These are phyloP conservation scores for Sesia apiformis DNA, from an alignment of 2,888 invertebrate species.

Conservation along the genomic window DNA sequence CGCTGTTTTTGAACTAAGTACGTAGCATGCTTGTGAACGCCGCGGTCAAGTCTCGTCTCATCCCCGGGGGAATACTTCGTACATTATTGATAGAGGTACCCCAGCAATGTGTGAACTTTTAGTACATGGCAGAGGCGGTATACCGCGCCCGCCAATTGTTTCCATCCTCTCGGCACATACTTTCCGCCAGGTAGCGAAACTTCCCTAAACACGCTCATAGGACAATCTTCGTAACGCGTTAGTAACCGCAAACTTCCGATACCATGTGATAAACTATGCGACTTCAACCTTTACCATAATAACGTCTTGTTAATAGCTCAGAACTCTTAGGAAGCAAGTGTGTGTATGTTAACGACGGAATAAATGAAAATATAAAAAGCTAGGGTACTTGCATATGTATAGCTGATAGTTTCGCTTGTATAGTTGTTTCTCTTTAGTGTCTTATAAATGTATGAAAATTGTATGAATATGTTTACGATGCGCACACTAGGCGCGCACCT, in stretches of 20 bases:
- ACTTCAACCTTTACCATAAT: no score
- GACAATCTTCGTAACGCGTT: slow-evolving; percentile 3
- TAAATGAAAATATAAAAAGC: no score
- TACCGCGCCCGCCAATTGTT: slow-evolving; percentile 10
- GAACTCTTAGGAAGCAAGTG: no score
- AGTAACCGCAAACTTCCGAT: neutral
- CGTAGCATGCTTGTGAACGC: slow-evolving; percentile 1
- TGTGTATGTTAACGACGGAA: no score
- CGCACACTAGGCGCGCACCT: no score
- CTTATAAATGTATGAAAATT: no score
- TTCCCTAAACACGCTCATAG: slow-evolving; percentile 19
- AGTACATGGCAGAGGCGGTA: neutral
- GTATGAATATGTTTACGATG: no score
- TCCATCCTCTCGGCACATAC: slow-evolving; percentile 22
- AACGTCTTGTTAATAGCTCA: no score
- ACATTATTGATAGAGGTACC: neutral
- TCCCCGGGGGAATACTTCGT: neutral
- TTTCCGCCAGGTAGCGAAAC: slow-evolving; percentile 27
- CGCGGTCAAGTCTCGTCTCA: neutral
- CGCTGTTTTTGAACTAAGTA: neutral
- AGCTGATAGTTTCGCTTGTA: no score
- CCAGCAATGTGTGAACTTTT: neutral
- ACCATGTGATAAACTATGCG: neutral
- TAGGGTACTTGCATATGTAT: no score
- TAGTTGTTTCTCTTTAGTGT: no score